These are phyloP conservation scores for Natrix natrix DNA, from an alignment of 2,797 vertebrate species.

Conservation along the genomic window DNA sequence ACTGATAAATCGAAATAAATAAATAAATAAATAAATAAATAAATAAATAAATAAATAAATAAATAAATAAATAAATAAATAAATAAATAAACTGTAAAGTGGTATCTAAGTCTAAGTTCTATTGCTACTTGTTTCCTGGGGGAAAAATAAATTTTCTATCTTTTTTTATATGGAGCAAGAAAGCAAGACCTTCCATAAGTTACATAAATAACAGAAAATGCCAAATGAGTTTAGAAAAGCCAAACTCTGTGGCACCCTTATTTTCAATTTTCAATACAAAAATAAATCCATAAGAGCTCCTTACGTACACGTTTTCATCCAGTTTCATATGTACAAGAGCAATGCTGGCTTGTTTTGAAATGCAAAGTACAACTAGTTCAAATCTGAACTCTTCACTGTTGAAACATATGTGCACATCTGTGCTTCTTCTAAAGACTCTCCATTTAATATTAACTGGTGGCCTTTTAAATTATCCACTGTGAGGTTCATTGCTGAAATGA, in stretches of 20 bases:
- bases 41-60: no score
- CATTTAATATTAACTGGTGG: conserved; percentile 59
- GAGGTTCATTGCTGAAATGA: conserved; percentile 56
- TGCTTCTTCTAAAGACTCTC: conserved; percentile 57
- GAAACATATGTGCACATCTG: conserved; percentile 24
- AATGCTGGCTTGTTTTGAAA: not conserved
- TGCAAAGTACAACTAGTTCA: conserved; percentile 33
- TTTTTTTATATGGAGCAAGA: not conserved
- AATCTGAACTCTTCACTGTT: conserved; percentile 37
- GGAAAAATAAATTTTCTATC: not conserved
- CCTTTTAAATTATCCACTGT: conserved; percentile 57
- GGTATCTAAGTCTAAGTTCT: no score
- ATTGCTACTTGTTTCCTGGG: not conserved
- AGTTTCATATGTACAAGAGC: not conserved
- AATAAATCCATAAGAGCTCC: not conserved
- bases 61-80: no score
- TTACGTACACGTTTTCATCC: not conserved
- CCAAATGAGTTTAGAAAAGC: not conserved
- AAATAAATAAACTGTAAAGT: no score
- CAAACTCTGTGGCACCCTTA: not conserved
- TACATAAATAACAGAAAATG: not conserved
- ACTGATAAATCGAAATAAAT: no score
- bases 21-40: no score
- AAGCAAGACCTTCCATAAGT: not conserved
- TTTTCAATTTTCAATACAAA: not conserved